A percentile compares a stretch with the other conserved stretches of the same genome.
Conservation (phyloP, 2,888 invertebrate genomes). For the Polyommatus icarus region DNA sequence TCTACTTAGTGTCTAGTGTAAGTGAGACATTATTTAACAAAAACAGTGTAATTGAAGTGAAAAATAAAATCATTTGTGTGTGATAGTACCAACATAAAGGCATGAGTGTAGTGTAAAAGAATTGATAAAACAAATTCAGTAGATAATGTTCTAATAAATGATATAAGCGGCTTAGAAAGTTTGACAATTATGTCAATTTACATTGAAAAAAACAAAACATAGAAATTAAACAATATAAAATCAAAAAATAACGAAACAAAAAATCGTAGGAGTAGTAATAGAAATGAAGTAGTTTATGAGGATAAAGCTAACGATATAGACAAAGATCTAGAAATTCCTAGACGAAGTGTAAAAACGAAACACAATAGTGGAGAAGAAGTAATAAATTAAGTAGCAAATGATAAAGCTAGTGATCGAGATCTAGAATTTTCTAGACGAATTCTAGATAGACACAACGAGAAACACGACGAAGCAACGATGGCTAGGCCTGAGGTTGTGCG, state of each 20-base stretch:
- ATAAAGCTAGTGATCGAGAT: neutral
- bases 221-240: neutral
- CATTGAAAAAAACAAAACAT: neutral
- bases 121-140: neutral
- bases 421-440: conserved; percentile 15
- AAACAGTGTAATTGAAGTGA: neutral
- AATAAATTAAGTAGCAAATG: neutral
- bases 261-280: neutral
- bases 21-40: neutral
- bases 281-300: neutral
- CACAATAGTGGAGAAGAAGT: neutral
- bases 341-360: conserved; percentile 18
- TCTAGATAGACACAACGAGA: conserved; percentile 57
- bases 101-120: neutral
- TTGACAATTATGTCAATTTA: no score
- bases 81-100: neutral
- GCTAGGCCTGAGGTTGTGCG: conserved; percentile 80
- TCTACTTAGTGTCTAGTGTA: neutral
- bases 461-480: conserved; percentile 72
- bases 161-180: neutral
- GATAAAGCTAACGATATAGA: neutral
- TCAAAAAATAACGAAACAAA: neutral
- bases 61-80: no score
- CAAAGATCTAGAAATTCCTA: neutral
- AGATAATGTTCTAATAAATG: neutral